Conservation (phyloP, 2,888 invertebrate genomes). For the Thecocarcelia acutangulata region DNA sequence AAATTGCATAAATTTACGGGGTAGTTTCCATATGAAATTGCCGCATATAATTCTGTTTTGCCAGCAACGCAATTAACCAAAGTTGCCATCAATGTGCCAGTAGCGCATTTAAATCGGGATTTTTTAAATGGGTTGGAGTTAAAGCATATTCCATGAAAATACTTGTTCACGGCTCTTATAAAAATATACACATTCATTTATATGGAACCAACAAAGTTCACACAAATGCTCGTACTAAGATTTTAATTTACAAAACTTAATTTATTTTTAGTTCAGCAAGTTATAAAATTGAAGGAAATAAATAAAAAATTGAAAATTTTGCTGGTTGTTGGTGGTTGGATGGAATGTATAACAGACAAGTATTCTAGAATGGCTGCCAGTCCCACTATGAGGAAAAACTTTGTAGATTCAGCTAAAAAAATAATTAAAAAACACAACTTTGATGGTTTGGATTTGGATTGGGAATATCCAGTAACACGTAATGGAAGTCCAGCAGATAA, state of each 20-base stretch:
- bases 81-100: no score
- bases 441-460: constrained; percentile 95
- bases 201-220: not conserved
- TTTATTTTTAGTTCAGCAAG: constrained; percentile 67
- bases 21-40: no score
- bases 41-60: no score
- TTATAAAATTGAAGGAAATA: constrained; percentile 72
- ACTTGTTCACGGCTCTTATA: no score
- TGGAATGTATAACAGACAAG: constrained; percentile 93
- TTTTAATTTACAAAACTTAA: not conserved
- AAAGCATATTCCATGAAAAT: no score
- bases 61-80: no score
- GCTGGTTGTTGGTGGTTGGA: constrained; percentile 96
- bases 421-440: constrained; percentile 90
- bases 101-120: no score
- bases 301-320: constrained; percentile 84
- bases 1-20: no score
- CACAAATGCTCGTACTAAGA: not conserved
- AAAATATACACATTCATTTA: no score
- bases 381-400: constrained; percentile 86
- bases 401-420: constrained; percentile 87
- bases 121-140: no score
- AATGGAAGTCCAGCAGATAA: constrained; percentile 72
- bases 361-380: constrained; percentile 91
- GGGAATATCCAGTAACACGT: constrained; percentile 92